Evolutionary conservation across 2,888 invertebrate genomes (phyloP).

Genomic region (Orthosia gothica): DNA sequence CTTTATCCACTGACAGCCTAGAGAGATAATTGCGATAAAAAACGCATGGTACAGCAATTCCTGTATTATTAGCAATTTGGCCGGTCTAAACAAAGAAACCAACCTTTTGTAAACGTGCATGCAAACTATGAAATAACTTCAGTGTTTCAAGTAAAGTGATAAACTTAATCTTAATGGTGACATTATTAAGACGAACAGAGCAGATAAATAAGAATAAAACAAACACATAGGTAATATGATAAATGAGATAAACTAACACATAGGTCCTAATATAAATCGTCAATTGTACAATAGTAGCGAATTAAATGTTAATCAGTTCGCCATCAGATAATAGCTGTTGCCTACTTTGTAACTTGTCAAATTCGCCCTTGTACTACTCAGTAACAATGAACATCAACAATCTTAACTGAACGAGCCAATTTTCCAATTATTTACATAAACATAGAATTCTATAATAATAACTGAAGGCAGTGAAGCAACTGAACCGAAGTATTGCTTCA

Average conservation of each 20-base stretch:
- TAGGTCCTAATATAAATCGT: background rate
- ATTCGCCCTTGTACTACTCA: slow-evolving; percentile 76
- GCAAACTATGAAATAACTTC: slow-evolving; percentile 9
- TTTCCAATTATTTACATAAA: slow-evolving; percentile 32
- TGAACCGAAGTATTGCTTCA: background rate
- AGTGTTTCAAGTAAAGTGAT: slow-evolving; percentile 20
- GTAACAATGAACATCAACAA: slow-evolving; percentile 69
- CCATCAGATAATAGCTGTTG: slow-evolving; percentile 62
- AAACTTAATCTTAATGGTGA: background rate
- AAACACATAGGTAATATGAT: background rate
- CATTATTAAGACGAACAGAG: background rate
- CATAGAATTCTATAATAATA: slow-evolving; percentile 5
- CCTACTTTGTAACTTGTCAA: slow-evolving; percentile 75
- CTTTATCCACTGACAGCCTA: slow-evolving; percentile 40
- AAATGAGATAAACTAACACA: slow-evolving; percentile 9
- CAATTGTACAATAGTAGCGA: slow-evolving; percentile 10
- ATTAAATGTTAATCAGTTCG: slow-evolving; percentile 44
- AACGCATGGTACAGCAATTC: slow-evolving; percentile 47
- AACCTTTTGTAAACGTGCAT: background rate
- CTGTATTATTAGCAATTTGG: slow-evolving; percentile 28
- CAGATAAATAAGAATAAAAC: background rate
- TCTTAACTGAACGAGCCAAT: slow-evolving; percentile 49
- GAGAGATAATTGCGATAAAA: slow-evolving; percentile 51
- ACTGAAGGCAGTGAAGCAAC: background rate
- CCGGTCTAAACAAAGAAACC: slow-evolving; percentile 57